phyloP scores from a whole-genome alignment of 1,140 invertebrate species.

The Leptinotarsa lineolata region DNA sequence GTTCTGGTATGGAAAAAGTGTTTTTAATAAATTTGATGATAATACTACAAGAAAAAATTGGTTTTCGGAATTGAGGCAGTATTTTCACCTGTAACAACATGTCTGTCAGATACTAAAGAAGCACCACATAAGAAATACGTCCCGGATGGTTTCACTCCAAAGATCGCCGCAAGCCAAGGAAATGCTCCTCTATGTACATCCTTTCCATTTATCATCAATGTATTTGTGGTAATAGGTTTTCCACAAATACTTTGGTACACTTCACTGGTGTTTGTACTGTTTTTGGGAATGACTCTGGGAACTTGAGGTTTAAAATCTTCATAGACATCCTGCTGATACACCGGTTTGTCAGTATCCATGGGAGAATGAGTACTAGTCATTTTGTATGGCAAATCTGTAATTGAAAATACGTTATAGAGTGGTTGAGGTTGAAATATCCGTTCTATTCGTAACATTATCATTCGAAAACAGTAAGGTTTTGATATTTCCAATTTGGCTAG shows the following conservation, averaged over 20 bases:
- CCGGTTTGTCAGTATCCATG: no score
- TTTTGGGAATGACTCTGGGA: neutral
- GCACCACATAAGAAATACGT: constrained; percentile 64
- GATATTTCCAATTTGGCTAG: no score
- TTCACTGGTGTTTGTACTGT: neutral
- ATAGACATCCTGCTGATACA: neutral
- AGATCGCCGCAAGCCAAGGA: constrained; percentile 63
- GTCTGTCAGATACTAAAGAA: constrained; percentile 60
- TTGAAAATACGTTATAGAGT: no score
- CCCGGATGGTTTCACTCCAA: constrained; percentile 53
- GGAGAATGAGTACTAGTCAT: no score
- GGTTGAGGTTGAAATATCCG: no score
- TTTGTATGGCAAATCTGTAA: no score
- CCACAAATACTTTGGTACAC: constrained; percentile 45
- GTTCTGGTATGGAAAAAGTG: no score
- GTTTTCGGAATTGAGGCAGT: neutral
- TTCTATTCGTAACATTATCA: no score
- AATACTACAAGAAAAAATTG: no score
- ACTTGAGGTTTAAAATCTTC: neutral
- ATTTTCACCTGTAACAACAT: constrained; percentile 59
- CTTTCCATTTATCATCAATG: constrained; percentile 54
- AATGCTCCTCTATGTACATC: constrained; percentile 55
- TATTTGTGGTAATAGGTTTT: constrained; percentile 47
- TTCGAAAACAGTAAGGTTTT: no score
- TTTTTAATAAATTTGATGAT: no score